phyloP scores from a whole-genome alignment of 2,888 invertebrate genomes.

The Aquatica leii region DNA sequence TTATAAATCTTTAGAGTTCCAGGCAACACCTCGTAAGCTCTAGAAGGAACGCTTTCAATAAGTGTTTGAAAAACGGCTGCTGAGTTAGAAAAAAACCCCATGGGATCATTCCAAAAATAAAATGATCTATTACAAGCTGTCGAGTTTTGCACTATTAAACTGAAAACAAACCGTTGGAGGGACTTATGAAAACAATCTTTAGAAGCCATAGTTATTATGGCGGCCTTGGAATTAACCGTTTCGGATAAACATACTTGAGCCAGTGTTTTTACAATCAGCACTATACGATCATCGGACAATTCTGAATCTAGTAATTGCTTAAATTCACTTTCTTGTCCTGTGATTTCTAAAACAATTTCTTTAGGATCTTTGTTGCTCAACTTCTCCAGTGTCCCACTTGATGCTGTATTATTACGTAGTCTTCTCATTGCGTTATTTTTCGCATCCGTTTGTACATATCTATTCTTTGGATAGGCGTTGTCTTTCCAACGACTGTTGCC shows the following conservation, averaged over 20 bases:
- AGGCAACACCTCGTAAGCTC: constrained; percentile 48
- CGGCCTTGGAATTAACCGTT: not conserved
- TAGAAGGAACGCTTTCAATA: not conserved
- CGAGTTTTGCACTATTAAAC: not conserved
- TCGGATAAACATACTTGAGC: not conserved
- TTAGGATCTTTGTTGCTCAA: not conserved
- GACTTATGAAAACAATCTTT: not conserved
- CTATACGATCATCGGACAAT: not conserved
- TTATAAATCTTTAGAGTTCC: constrained; percentile 45
- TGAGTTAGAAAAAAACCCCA: not conserved
- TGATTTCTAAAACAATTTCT: not conserved
- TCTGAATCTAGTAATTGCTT: not conserved
- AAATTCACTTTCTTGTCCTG: not conserved
- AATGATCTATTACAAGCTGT: not conserved
- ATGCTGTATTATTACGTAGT: too few species aligned
- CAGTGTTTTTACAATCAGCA: not conserved
- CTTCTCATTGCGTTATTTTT: too few species aligned
- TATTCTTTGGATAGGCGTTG: too few species aligned
- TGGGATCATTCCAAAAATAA: not conserved
- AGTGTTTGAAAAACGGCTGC: not conserved
- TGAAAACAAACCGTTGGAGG: not conserved
- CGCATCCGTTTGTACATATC: too few species aligned
- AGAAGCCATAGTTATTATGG: not conserved
- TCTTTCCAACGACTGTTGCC: too few species aligned
- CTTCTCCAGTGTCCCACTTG: not conserved